Base-by-base conservation (phyloP, 2,888 invertebrate genomes). In the Isotomurus palustris region DNA sequence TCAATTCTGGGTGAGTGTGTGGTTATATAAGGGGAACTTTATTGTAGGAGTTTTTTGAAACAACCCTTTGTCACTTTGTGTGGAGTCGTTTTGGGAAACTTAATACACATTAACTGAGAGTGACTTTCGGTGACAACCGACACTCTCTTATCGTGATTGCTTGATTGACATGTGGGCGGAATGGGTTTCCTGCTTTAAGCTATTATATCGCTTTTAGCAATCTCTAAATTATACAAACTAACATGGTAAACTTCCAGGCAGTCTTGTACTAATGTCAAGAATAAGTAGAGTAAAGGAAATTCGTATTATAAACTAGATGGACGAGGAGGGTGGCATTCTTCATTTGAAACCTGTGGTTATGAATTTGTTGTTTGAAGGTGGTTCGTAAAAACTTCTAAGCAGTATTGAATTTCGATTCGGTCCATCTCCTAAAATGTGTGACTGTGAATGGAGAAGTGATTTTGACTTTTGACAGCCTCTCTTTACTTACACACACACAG, bases 331-430 rank as follows among this genome's bases (percentile, higher is more conserved):
- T n/a, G n/a, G n/a, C n/a, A n/a, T n/a, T n/a, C n/a, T n/a, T 32
- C 14, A 14, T 10, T 10, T 32, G 8, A 14, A 10, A 32, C 14
- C 32, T 10, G 32, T 10, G 32, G 5, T 5, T 38, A 19, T 5
- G 14, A 14, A 19, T 38, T n/a, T n/a, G 5, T 38, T 14, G 14
- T 4, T 12, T 43, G 22, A 24, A 17, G 43, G 43, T 22, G 5
- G 14, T 38, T 38, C 5, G 14, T 38, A 38, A 17, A 14, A 14
- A 38, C 24, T 5, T 14, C 14, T 3, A 22, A 43, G 24, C 4
- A 19, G 21, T 54, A 54, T 54, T 47, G 47, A 29, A 38, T 54
- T 54, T 54, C 54, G 54, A 54, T 54, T 47, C 45, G 54, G 19
- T 54, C 47, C 44, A 36, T 36, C 36, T 45, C 27, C n/a, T n/a